These are phyloP conservation scores for Hyperoplus immaculatus DNA, from an alignment of 2,797 vertebrate genomes.

Conservation along the genomic window DNA sequence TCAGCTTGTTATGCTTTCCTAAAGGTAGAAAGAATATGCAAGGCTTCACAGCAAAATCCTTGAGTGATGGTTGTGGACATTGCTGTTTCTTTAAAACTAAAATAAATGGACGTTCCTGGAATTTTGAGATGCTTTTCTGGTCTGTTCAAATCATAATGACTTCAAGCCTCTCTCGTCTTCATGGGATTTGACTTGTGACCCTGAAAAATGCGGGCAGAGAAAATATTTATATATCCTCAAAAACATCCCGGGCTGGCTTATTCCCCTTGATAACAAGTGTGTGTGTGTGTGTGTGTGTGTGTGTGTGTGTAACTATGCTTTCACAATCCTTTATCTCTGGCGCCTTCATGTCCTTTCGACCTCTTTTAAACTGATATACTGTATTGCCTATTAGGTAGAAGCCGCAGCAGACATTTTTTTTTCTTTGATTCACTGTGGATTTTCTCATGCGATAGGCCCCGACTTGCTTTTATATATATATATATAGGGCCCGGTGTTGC, in stretches of 20 bases:
- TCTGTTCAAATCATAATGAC: conserved; percentile 7
- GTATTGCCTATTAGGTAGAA: conserved; percentile 56
- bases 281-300: too few relatives aligned
- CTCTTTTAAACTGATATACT: conserved; percentile 68
- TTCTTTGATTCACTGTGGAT: conserved; percentile 53
- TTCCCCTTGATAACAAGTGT: conserved; percentile 30
- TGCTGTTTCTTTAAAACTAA: not conserved
- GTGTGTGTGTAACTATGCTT: too few relatives aligned
- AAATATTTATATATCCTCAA: conserved; percentile 44
- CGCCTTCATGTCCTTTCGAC: conserved; percentile 39
- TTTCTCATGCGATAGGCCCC: conserved; percentile 46
- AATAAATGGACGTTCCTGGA: not conserved
- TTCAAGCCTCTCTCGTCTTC: conserved; percentile 25
- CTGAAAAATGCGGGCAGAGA: conserved; percentile 23
- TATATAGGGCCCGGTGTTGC: conserved; percentile 19
- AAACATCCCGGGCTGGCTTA: conserved; percentile 25
- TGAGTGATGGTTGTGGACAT: not conserved
- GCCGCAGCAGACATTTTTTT: conserved; percentile 28
- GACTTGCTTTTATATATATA: conserved; percentile 43
- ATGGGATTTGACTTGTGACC: conserved; percentile 33
- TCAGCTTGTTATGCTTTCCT: not conserved
- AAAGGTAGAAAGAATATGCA: not conserved
- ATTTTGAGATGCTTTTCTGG: not conserved
- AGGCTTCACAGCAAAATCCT: not conserved
- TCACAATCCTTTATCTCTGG: conserved; percentile 54